Percentiles rank a stretch among this genome's conserved stretches.
Evolutionary conservation across 2,797 vertebrate genomes (phyloP).

Genomic region (Mionectes olivaceus): DNA sequence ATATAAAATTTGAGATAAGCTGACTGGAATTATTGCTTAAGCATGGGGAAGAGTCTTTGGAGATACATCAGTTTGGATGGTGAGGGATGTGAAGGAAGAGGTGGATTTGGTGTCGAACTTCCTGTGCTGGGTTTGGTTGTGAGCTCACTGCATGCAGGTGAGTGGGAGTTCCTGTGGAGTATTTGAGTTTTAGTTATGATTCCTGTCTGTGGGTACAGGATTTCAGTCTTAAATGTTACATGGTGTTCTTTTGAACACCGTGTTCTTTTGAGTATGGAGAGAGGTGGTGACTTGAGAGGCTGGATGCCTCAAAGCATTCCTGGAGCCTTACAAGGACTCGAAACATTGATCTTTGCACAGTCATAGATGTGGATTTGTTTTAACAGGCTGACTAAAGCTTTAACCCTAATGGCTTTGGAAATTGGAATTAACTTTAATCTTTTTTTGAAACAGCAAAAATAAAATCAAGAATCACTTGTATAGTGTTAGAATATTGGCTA

Average conservation of each 20-base stretch:
- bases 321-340: neutral
- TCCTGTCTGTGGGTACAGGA: neutral
- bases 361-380: neutral
- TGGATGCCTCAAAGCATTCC: neutral
- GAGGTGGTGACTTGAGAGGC: neutral
- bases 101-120: neutral
- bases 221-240: fast-evolving
- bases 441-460: neutral
- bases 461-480: neutral
- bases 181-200: fast-evolving
- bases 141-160: neutral
- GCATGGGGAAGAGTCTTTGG: neutral
- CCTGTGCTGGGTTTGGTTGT: neutral
- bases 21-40: neutral
- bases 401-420: constrained; percentile 29
- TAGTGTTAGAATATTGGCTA: neutral
- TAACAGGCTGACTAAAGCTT: neutral
- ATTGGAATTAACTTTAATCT: neutral
- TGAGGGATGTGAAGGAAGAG: neutral
- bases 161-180: fast-evolving
- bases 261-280: neutral
- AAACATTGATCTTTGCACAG: neutral
- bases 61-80: neutral
- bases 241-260: neutral
- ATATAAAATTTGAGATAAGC: neutral